Base-by-base conservation (phyloP, 2,113 vertebrate genomes). In the Chiloscyllium plagiosum region DNA sequence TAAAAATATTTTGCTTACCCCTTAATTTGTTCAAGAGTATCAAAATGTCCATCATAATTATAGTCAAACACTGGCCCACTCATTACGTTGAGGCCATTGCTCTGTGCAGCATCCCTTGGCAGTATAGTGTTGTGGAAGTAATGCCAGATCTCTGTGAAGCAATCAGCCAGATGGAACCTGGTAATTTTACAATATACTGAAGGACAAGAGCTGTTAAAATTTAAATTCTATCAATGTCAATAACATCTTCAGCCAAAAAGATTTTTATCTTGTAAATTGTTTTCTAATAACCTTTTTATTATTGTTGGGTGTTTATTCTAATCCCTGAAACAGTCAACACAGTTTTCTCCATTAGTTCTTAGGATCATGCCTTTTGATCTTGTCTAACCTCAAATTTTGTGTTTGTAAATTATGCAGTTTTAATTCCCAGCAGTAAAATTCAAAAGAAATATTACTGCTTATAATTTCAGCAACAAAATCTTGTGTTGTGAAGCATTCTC, bases 61-160 rank as follows among this genome's bases (percentile, higher is more conserved):
- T 96, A 97, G 5, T 98, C 98, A 37, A 98, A 98, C 1, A 85
- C 98, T 0, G 98, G 98, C 0, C 98, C 98, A 0, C 95, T 96
- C 13, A 98, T 96, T 50, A 98, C 97, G 4, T 97, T 98, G 3
- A 98, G 26, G 2, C 97, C 97, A 33, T 97, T 97, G 95, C 97
- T 98, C 29, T 95, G 17, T 0, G 52, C 65, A 0, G 97, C 97
- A 29, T 97, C 98, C 83, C 97, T 98, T 83, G 96, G 96, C 37
- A 98, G 42, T 13, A 98, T 96, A 1, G 83, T 95, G 89, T 69
- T 69, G 68, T 97, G 97, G 72, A 98, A 97, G 96, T 97, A 98
- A 5, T 96, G 50, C 98, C 98, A 98, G 47, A 98, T 96, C 96
- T 29, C 98, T 98, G 89, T 19, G 95, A 20, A 95, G 69, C 61